Evolutionary conservation across 2,113 vertebrate genomes (phyloP), one percentile per base, ranked within the genome.

Genomic region (Entosphenus tridentatus): DNA sequence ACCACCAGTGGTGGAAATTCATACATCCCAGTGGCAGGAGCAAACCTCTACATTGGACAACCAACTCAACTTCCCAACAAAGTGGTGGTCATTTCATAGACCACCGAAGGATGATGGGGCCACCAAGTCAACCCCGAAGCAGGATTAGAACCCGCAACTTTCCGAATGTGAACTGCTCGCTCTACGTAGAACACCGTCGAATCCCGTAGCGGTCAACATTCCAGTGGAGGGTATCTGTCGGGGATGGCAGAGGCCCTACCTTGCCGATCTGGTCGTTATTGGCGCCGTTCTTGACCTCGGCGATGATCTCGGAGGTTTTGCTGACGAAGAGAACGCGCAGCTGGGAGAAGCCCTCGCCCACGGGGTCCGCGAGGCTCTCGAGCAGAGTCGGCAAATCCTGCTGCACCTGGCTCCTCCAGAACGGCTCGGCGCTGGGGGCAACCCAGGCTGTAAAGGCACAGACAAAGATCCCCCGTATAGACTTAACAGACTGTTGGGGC

Each of bases 281-380:
- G 10, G 68, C 73, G 56, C 74, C 73, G 68, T 74, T 76, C 74
- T 81, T 80, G 69, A 82, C 81, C 70, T 77, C 80, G 73, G 81
- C 79, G 74, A 77, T 83, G 17, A 87, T 78, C 57, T 78, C 75
- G 13, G 85, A 80, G 77, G 93, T 87, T 74, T 79, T 79, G 59
- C 69, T 77, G 58, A 88, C 85, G 12, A 83, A 85, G 67, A 88
- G 80, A 0, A 75, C 73, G 0, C 82, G 86, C 0, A 87, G 83
- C 71, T 87, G 84, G 2, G 74, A 75, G 76, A 95, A 96, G 2
- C 89, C 87, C 0, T 82, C 82, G 69, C 87, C 95, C 78, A 96
- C 77, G 0, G 89, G 89, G 14, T 82, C 85, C 88, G 92, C 88
- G 71, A 96, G 81, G 72, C 93, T 88, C 76, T 95, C 91, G 75